These are phyloP conservation scores for Plectropomus leopardus DNA, from an alignment of 2,113 vertebrate species.

Conservation along the genomic window DNA sequence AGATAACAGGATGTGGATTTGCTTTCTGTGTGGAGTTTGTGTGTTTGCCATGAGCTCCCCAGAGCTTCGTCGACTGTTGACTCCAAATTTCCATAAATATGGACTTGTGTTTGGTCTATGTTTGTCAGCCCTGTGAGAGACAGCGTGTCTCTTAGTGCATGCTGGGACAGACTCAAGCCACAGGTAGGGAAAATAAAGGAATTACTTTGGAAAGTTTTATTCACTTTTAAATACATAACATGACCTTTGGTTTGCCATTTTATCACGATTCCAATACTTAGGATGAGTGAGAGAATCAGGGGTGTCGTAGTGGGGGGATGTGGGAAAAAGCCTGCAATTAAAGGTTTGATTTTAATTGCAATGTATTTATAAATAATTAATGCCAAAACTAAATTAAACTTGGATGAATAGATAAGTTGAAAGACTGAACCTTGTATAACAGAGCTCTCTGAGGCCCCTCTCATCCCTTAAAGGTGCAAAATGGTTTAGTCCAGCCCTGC, in stretches of 20 bases:
- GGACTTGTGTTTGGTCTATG: conserved; percentile 36
- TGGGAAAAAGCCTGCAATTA: too few species aligned
- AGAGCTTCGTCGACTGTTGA: conserved; percentile 32
- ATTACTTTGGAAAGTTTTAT: not conserved
- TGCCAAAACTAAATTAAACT: too few species aligned
- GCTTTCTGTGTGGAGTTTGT: conserved; percentile 35
- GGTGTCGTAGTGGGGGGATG: too few species aligned
- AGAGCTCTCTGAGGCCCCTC: too few species aligned
- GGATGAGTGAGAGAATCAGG: not conserved
- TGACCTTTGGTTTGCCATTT: not conserved
- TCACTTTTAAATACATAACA: not conserved
- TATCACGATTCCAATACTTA: not conserved
- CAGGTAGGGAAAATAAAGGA: not conserved
- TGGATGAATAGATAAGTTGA: too few species aligned
- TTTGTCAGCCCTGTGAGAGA: conserved; percentile 18
- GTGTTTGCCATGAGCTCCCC: conserved; percentile 29
- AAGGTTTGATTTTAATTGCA: too few species aligned
- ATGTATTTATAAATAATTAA: too few species aligned
- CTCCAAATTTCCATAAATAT: conserved; percentile 40
- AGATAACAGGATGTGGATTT: conserved; percentile 56
- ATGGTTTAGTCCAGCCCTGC: too few species aligned
- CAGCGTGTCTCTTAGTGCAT: not conserved
- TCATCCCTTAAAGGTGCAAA: too few species aligned
- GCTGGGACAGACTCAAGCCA: conserved; percentile 1
- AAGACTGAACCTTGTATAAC: too few species aligned